Base-by-base conservation (phyloP, 64 coral and sea anemone genomes). In the Trachythela sp. region DNA sequence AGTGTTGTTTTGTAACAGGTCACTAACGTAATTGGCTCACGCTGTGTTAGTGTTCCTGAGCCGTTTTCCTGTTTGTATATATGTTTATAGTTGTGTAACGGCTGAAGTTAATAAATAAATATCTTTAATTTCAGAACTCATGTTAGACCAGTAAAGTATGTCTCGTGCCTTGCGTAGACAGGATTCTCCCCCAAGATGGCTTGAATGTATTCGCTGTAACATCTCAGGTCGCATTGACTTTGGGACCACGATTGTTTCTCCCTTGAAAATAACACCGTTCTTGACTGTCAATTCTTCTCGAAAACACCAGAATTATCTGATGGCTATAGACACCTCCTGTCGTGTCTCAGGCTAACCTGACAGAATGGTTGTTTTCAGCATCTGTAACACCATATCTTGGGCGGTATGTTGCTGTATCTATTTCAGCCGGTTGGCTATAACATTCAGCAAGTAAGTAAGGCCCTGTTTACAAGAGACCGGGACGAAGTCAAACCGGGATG, bases 81-180 rank as follows among this genome's bases (percentile, higher is more conserved):
- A n/a, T n/a, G n/a, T n/a, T n/a, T n/a, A n/a, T n/a, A n/a, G n/a
- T n/a, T n/a, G n/a, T n/a, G n/a, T n/a, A n/a, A n/a, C n/a, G n/a
- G n/a, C n/a, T n/a, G n/a, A n/a, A n/a, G n/a, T n/a, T n/a, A n/a
- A n/a, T n/a, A n/a, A n/a, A n/a, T n/a, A n/a, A n/a, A n/a, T 59
- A 39, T 91, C 90, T 70, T 48, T 86, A 32, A 91, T 54, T 37
- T 90, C 89, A 35, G 48, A 36, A 60, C 50, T 88, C 85, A 94
- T 90, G 36, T 49, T 43, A 20, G 75, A 75, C 92, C 75, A 94
- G 48, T 36, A 88, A 33, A n/a, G 20, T 36, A 87, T 85, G 37
- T 84, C 85, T 59, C 36, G 70, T 48, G 70, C 70, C 26, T 77
- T 89, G 33, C 45, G 29, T 2, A 39, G 59, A 54, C 56, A 89